Percentiles rank a stretch among this genome's conserved stretches.
Conservation (phyloP, 2,113 vertebrate species). For the Clinocottus analis region DNA sequence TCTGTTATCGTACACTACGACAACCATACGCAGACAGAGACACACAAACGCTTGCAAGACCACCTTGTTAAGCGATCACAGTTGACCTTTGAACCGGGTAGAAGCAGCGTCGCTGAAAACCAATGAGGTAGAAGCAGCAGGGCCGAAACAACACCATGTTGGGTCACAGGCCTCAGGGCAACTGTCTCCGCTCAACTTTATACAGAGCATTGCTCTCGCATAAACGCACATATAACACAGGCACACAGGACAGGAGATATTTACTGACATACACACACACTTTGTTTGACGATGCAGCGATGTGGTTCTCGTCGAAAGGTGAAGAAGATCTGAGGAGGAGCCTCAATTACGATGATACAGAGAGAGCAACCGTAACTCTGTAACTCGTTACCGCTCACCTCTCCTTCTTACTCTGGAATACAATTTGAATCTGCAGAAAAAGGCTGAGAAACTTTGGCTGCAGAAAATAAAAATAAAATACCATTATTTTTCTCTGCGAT, state of each 20-base stretch:
- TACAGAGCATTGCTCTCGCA: background rate
- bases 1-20: background rate
- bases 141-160: constrained; percentile 32
- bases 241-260: background rate
- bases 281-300: constrained; percentile 15
- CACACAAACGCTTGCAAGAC: background rate
- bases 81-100: constrained; percentile 35
- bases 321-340: constrained; percentile 22
- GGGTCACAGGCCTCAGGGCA: constrained; percentile 14
- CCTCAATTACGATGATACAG: constrained; percentile 13
- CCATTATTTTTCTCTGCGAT: background rate
- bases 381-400: no score
- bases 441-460: constrained; percentile 7
- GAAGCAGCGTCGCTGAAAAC: constrained; percentile 1
- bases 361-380: no score
- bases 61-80: constrained; percentile 36
- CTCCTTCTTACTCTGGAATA: constrained; percentile 3
- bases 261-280: background rate
- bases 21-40: constrained; percentile 4
- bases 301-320: background rate
- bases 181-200: constrained; percentile 12
- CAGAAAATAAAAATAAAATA: background rate
- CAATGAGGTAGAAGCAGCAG: background rate
- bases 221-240: constrained; percentile 2
- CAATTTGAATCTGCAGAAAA: background rate